Percentiles rank a stretch among this genome's conserved stretches.
phyloP scores from a whole-genome alignment of 2,797 vertebrate species.

The Spinibarbus caldwelli region DNA sequence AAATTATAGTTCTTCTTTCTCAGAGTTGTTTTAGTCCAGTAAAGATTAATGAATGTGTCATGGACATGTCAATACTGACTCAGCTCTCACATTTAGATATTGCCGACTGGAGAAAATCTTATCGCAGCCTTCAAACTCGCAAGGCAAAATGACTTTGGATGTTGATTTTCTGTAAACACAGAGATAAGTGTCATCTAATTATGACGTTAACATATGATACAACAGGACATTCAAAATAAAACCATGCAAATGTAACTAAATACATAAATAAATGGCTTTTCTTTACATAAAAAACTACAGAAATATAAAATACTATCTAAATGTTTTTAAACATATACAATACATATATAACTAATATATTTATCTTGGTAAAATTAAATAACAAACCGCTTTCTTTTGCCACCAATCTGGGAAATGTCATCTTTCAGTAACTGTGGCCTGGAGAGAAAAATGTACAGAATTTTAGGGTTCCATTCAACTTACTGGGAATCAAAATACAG shows the following conservation, averaged over 20 bases:
- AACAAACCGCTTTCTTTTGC: slow-evolving; percentile 58
- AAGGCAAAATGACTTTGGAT: slow-evolving; percentile 79
- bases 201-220: not conserved
- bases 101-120: slow-evolving; percentile 85
- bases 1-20: not conserved
- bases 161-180: slow-evolving; percentile 74
- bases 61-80: not conserved
- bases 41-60: slow-evolving; percentile 22
- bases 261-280: not conserved
- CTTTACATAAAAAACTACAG: not conserved
- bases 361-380: not conserved
- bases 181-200: not conserved
- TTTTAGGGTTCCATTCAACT: not conserved
- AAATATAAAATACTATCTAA: not conserved
- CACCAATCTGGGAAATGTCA: slow-evolving; percentile 52
- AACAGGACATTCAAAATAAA: not conserved
- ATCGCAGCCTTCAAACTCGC: slow-evolving; percentile 81
- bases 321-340: not conserved
- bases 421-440: slow-evolving; percentile 57
- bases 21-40: not conserved
- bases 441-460: slow-evolving; percentile 50
- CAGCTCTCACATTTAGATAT: slow-evolving; percentile 80
- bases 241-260: not conserved
- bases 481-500: not conserved
- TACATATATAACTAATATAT: not conserved